Evolutionary conservation across 2,888 invertebrate species (phyloP), one percentile per base, ranked within the genome.

Genomic region (Teleiodes luculella): DNA sequence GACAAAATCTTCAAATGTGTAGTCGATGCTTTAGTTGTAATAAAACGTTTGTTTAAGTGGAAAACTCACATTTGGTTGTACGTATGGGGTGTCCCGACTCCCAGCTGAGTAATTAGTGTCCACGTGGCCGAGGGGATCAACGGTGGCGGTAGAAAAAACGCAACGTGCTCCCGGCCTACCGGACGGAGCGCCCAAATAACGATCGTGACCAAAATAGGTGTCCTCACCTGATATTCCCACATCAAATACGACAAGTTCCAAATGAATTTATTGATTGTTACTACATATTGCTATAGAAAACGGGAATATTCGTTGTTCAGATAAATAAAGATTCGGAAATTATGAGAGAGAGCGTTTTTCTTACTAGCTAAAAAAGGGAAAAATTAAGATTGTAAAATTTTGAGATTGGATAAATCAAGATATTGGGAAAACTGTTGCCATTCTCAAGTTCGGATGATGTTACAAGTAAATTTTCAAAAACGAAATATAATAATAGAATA

Each of bases 101-200:
- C 79, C 88, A 89, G 88, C 88, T 89, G 88, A 83, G 86, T 80
- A 88, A 89, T 89, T 89, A 89, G 84, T 79, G 76, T 66, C 80
- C 80, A 83, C 86, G 86, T 86, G 86, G 81, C 76, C 72, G 74
- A 74, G 85, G 86, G 86, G 84, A 81, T 78, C 72, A 79, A 78
- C 79, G 76, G 59, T 69, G 65, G 65, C 71, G 64, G 65, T 70
- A 69, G 74, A 76, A 80, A 78, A 78, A 70, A 68, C 68, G 59
- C 59, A 55, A 52, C 53, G 54, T 56, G 56, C 58, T 60, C 66
- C 59, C 59, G 65, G 61, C 58, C 57, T 61, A 58, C 57, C 30
- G 54, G 39, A 33, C 35, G 39, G 11, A 13, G 20, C 28, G 43
- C 52, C 16, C 11, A 51, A 20, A 41, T 24, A 24, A 37, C 37